Conservation (phyloP, 2,888 invertebrate genomes). For the Agrochola macilenta region DNA sequence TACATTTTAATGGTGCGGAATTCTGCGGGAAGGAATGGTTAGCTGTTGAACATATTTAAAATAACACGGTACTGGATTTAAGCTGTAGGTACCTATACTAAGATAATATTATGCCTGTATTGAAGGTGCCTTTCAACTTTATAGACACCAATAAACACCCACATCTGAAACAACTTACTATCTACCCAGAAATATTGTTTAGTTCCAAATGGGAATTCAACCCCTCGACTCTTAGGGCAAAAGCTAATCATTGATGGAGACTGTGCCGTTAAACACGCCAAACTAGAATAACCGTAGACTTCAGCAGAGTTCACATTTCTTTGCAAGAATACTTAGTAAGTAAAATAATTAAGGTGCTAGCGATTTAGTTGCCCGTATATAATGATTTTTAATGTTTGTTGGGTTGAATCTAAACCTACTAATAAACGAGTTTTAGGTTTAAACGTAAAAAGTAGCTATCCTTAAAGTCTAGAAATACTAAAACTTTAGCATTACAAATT, state of each 20-base stretch:
- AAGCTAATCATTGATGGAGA: not conserved
- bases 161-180: too few species aligned
- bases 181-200: not conserved
- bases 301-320: not conserved
- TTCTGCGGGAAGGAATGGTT: not conserved
- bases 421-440: not conserved
- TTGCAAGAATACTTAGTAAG: not conserved
- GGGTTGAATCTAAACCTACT: not conserved
- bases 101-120: too few species aligned
- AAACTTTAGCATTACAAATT: not conserved
- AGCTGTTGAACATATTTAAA: not conserved
- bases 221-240: not conserved
- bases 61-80: too few species aligned
- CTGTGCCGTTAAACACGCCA: not conserved
- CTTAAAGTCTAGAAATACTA: not conserved
- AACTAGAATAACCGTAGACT: too few species aligned
- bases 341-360: not conserved
- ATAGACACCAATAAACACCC: too few species aligned
- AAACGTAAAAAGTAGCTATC: not conserved
- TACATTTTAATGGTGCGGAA: conserved; percentile 4
- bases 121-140: too few species aligned
- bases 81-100: too few species aligned
- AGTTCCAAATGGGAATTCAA: not conserved
- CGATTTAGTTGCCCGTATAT: too few species aligned
- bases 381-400: not conserved